Base-by-base conservation (phyloP, 2,113 vertebrate species). In the Pygoscelis adeliae region DNA sequence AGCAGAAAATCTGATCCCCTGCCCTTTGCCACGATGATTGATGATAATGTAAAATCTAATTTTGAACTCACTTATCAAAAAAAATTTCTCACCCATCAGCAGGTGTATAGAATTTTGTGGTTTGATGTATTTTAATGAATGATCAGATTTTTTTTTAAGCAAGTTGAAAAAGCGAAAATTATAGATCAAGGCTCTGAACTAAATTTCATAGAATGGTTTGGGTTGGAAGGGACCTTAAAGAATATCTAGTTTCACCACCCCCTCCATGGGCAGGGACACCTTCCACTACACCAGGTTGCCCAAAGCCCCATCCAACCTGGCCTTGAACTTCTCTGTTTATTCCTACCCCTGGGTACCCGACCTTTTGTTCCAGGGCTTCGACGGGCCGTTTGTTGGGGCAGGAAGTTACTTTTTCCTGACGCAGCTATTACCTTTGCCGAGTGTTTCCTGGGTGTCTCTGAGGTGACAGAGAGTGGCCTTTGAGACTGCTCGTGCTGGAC, bases 31-130 rank as follows among this genome's bases (percentile, higher is more conserved):
- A 42, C 0, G 0, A 81, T 95, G 97, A 97, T 66, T 93, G 89
- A 97, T 94, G 95, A 95, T 95, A 96, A 97, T 46, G 49, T 86
- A 88, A 93, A 91, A 96, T 59, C 81, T 91, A 86, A 94, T 98
- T 96, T 84, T 88, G 76, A 94, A 89, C 63, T 95, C 61, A 34
- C 66, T 90, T 81, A 63, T 94, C 40, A 80, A 93, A 80, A 87
- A 83, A 46, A 56, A 49, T 10, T 7, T 63, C 62, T 81, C 40
- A 81, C 47, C 34, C 29, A 87, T 81, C 38, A 80, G 74, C 42
- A 88, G 56, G n/a, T 81, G 7, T 42, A 83, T 9, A 72, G 56
- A 89, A 47, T 89, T 81, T 46, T 87, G 26, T 38, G 34, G 34
- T 72, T 82, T 86, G 70, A 78, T 86, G 78, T 30, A 36, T 67